Conservation (phyloP, 2,113 vertebrate species). For the Pygoscelis adeliae region DNA sequence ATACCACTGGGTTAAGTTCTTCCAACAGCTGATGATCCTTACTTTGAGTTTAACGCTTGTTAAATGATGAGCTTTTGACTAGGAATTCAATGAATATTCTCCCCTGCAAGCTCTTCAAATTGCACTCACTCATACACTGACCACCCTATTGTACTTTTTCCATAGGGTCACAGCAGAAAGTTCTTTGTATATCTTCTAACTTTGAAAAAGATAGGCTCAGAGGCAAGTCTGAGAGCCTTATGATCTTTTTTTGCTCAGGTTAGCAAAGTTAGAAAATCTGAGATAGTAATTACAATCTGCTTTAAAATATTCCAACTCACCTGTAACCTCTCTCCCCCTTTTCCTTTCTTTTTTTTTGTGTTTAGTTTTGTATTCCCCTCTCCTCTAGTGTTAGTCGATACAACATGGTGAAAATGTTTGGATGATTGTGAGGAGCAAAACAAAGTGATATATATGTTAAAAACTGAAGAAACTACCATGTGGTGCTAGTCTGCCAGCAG, state of each 20-base stretch:
- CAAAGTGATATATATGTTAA: not conserved
- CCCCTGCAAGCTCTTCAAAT: not conserved
- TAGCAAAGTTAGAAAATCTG: not conserved
- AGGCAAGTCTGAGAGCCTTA: not conserved
- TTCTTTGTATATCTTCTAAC: not conserved
- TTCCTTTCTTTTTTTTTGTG: not conserved
- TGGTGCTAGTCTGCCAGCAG: not conserved
- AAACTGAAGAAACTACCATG: not conserved
- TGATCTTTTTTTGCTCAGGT: not conserved
- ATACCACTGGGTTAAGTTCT: not conserved
- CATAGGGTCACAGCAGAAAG: not conserved
- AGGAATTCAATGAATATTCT: not conserved
- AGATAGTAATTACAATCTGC: not conserved
- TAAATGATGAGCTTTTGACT: not conserved
- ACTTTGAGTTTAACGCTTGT: not conserved
- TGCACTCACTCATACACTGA: not conserved
- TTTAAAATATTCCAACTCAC: not conserved
- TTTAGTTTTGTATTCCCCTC: not conserved
- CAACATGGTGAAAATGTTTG: not conserved
- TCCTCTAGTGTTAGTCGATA: not conserved
- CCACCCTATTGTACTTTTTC: not conserved
- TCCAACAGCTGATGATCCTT: not conserved
- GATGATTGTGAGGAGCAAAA: not conserved
- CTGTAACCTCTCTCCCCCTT: rapidly evolving
- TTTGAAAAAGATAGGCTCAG: not conserved